phyloP scores from a whole-genome alignment of 2,888 invertebrate genomes.

The Encarsia formosa region DNA sequence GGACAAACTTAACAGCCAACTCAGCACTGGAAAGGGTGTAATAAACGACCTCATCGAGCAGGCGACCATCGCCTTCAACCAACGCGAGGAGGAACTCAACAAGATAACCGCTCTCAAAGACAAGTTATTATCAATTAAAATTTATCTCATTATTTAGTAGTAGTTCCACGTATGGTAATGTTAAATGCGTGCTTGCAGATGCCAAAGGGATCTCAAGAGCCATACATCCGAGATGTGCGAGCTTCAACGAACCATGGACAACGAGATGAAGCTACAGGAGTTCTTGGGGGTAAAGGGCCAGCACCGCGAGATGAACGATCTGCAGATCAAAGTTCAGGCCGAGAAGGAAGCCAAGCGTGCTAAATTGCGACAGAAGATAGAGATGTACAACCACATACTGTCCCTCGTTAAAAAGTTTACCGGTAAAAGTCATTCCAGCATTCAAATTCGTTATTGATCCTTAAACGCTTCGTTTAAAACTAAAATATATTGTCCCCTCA shows the following conservation, averaged over 20 bases:
- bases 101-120: slow-evolving; percentile 78
- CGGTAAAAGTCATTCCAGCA: slow-evolving; percentile 33
- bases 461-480: not conserved
- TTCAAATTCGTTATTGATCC: not conserved
- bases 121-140: too few relatives aligned
- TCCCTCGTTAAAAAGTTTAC: slow-evolving; percentile 62
- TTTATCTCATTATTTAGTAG: too few relatives aligned
- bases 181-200: slow-evolving; percentile 42
- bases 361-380: slow-evolving; percentile 66
- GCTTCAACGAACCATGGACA: slow-evolving; percentile 78
- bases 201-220: slow-evolving; percentile 54
- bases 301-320: slow-evolving; percentile 68
- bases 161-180: not conserved
- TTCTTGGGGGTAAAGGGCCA: slow-evolving; percentile 84
- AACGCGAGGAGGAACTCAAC: slow-evolving; percentile 75
- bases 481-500: not conserved
- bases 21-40: slow-evolving; percentile 74
- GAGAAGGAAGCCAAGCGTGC: slow-evolving; percentile 66
- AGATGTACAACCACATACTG: slow-evolving; percentile 71
- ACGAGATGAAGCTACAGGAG: slow-evolving; percentile 78
- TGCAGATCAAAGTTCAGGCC: slow-evolving; percentile 70
- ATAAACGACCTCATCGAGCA: slow-evolving; percentile 84
- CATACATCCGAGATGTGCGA: slow-evolving; percentile 77
- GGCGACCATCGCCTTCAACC: slow-evolving; percentile 84
- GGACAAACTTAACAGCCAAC: slow-evolving; percentile 70